These are phyloP conservation scores for Spilosoma lubricipeda DNA, from an alignment of 2,888 invertebrate genomes.

Conservation along the genomic window DNA sequence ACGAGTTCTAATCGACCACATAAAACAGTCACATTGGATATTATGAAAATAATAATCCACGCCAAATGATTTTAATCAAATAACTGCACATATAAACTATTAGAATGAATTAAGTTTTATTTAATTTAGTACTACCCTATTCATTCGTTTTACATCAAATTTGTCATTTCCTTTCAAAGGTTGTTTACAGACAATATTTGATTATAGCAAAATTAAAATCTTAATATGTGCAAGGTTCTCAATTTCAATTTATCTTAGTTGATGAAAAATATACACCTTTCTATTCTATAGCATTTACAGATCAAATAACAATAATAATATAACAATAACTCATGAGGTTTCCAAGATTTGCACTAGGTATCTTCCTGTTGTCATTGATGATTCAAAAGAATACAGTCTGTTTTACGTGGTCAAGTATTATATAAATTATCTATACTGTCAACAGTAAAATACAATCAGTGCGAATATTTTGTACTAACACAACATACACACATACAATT, in stretches of 20 bases:
- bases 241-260: too few relatives aligned
- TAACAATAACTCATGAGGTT: background rate
- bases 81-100: background rate
- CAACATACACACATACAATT: constrained; percentile 40
- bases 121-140: too few relatives aligned
- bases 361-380: background rate
- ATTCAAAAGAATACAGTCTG: background rate
- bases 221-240: too few relatives aligned
- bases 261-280: too few relatives aligned
- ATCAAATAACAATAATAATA: too few relatives aligned
- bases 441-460: constrained; percentile 21
- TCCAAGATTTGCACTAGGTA: background rate
- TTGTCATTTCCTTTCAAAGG: too few relatives aligned
- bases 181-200: too few relatives aligned
- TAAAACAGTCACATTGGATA: background rate
- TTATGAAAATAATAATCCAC: too few relatives aligned
- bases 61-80: background rate
- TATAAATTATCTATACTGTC: constrained; percentile 15
- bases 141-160: too few relatives aligned
- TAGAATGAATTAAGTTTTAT: too few relatives aligned
- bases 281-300: too few relatives aligned
- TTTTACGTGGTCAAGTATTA: background rate
- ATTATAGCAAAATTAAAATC: too few relatives aligned
- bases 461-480: constrained; percentile 44
- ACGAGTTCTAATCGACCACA: background rate